A percentile compares a stretch with the other conserved stretches of the same genome.
Evolutionary conservation across 2,888 invertebrate species (phyloP).

Genomic region (Galerucella calmariensis): DNA sequence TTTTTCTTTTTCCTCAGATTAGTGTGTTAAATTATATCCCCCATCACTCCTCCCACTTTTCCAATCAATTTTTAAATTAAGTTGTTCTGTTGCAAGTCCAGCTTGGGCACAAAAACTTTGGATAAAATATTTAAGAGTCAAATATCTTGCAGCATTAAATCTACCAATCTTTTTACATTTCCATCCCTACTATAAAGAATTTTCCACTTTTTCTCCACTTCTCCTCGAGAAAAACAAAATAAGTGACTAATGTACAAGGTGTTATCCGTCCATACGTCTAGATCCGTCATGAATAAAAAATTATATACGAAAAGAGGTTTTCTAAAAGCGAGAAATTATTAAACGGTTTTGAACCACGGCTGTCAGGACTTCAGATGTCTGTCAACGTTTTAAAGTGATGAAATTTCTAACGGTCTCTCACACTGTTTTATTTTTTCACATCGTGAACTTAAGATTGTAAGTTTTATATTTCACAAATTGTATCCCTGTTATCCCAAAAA

Average conservation of each 20-base stretch:
- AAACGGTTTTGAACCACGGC: constrained; percentile 53
- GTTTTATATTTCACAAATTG: constrained; percentile 6
- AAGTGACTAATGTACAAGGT: constrained; percentile 30
- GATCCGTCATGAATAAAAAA: constrained; percentile 47
- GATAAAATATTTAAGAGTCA: no score
- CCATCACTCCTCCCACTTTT: no score
- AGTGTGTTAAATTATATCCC: no score
- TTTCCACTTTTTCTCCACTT: neutral
- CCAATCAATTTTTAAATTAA: no score
- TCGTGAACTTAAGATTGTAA: neutral
- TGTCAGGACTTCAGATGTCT: constrained; percentile 50
- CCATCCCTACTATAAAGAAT: neutral
- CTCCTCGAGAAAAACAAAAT: neutral
- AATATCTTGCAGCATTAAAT: no score
- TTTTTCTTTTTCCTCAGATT: no score
- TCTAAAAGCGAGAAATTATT: constrained; percentile 52
- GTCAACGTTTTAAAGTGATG: constrained; percentile 52
- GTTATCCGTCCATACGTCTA: constrained; percentile 33
- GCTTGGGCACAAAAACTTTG: no score
- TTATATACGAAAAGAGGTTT: constrained; percentile 47
- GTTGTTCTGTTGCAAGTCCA: no score
- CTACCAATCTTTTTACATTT: neutral
- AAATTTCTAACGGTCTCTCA: constrained; percentile 48
- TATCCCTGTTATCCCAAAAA: neutral
- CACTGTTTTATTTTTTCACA: neutral